Evolutionary conservation across 2,113 vertebrate genomes (phyloP), one percentile per base, ranked within the genome.

Genomic region (Mus pahari): DNA sequence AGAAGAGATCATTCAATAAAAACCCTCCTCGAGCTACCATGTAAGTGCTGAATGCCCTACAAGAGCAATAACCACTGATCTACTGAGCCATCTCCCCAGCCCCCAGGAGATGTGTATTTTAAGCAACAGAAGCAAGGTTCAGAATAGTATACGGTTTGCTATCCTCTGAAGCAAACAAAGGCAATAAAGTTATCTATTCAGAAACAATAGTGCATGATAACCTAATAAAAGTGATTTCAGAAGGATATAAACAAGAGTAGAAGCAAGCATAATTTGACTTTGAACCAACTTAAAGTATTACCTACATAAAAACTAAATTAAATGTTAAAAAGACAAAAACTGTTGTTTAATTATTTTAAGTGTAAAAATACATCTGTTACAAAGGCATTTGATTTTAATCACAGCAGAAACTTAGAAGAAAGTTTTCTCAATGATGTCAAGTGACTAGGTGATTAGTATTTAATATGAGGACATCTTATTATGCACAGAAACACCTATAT

Each of bases 321-420:
- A 94, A 93, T 74, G 42, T 95, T 92, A 50, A 88, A 86, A 93
- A 90, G 60, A 79, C 28, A 78, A 77, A 86, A 93, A 88, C 83
- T 91, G 19, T 11, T 22, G 58, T 93, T 89, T 66, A 93, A 93
- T 90, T 94, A 78, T 96, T 86, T 96, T 24, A 20, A 55, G 3
- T 95, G 28, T 95, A 55, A 20, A 28, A 97, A 55, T 81, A 89
- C 73, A 62, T 1, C 0, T 86, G n/a, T 96, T 86, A 66, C 70
- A 39, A 75, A 58, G 66, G 89, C 2, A 0, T 31, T 48, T 36
- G 19, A 93, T 42, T 66, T 88, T 94, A 96, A 89, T 36, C 45
- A 53, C 36, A 92, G 58, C 39, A 90, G 16, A 74, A 94, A 70
- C 26, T 39, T 89, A 77, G 3, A 50, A 95, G 97, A 94, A 4